These are phyloP conservation scores for Aurelia aurita complex sp. Pacific DNA, from an alignment of 30 jellyfish, hydroid and myxozoan species.

Conservation along the genomic window DNA sequence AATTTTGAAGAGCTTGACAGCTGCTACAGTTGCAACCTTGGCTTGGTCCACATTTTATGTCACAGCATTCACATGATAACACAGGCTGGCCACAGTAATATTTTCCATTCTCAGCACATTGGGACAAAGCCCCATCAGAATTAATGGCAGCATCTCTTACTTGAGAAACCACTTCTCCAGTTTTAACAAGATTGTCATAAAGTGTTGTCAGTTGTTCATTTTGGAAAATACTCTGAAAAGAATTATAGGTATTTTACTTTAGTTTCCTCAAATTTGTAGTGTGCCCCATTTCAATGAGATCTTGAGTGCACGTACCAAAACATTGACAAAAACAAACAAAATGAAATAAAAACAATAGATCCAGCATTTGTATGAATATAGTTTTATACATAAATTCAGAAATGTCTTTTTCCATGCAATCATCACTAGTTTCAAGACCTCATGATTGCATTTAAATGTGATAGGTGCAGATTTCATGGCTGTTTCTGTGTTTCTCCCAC, in stretches of 20 bases:
- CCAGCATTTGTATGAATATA: too few relatives aligned
- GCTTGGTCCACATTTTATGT: conserved; percentile 82
- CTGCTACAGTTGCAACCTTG: conserved; percentile 86
- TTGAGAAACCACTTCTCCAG: conserved; percentile 56
- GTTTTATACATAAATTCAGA: too few relatives aligned
- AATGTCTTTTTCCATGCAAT: too few relatives aligned
- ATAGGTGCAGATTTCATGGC: too few relatives aligned
- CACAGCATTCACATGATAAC: conserved; percentile 83
- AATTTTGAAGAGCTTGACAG: conserved; percentile 64
- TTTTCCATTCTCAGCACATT: conserved; percentile 81
- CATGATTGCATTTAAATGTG: too few relatives aligned
- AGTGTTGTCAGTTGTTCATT: conserved; percentile 40
- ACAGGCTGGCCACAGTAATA: conserved; percentile 82
- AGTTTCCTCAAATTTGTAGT: too few relatives aligned
- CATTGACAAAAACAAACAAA: too few relatives aligned
- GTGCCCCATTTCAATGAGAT: too few relatives aligned
- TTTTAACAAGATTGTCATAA: conserved; percentile 28
- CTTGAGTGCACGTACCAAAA: too few relatives aligned
- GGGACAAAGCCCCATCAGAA: conserved; percentile 75
- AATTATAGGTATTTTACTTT: not conserved
- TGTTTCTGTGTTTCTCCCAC: too few relatives aligned
- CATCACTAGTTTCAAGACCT: too few relatives aligned
- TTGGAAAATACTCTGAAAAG: conserved; percentile 44
- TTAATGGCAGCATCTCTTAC: conserved; percentile 56
- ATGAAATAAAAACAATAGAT: too few relatives aligned